phyloP scores from a whole-genome alignment of 2,113 vertebrate genomes.

The Channa maculata region DNA sequence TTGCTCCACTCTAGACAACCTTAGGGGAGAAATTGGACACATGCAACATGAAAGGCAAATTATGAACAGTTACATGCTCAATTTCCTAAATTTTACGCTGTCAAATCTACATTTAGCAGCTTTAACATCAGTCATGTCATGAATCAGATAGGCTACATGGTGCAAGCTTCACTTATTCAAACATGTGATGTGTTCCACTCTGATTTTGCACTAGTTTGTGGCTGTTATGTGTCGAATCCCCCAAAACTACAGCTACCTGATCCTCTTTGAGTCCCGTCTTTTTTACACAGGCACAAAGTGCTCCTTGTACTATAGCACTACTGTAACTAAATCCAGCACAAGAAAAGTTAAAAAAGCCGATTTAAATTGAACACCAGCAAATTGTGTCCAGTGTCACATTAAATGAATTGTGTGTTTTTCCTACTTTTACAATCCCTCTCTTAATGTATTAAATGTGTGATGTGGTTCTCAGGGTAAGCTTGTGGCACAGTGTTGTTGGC shows the following conservation, averaged over 20 bases:
- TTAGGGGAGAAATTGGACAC: too few species aligned
- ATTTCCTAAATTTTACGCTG: background rate
- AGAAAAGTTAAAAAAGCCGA: constrained; percentile 20
- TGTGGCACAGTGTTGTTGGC: background rate
- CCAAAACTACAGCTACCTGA: constrained; percentile 20
- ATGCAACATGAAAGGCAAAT: too few species aligned
- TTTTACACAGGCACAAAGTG: background rate
- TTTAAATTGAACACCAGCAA: constrained; percentile 63
- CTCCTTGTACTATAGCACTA: constrained; percentile 4
- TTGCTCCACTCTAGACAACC: too few species aligned
- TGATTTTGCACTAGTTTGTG: constrained; percentile 31
- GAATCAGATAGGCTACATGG: background rate
- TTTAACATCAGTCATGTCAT: constrained; percentile 16
- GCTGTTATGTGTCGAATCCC: constrained; percentile 21
- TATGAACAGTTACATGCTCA: too few species aligned
- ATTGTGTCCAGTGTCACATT: background rate
- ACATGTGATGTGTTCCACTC: background rate
- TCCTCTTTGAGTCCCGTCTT: background rate
- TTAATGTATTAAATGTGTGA: constrained; percentile 43
- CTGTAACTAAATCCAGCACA: constrained; percentile 42
- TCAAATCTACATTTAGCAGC: constrained; percentile 13
- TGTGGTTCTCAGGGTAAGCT: constrained; percentile 47
- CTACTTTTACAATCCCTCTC: background rate
- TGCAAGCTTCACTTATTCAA: constrained; percentile 8
- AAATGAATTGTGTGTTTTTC: background rate